These are phyloP conservation scores for Melitaea athalia DNA, from an alignment of 2,888 invertebrate species.

Conservation along the genomic window DNA sequence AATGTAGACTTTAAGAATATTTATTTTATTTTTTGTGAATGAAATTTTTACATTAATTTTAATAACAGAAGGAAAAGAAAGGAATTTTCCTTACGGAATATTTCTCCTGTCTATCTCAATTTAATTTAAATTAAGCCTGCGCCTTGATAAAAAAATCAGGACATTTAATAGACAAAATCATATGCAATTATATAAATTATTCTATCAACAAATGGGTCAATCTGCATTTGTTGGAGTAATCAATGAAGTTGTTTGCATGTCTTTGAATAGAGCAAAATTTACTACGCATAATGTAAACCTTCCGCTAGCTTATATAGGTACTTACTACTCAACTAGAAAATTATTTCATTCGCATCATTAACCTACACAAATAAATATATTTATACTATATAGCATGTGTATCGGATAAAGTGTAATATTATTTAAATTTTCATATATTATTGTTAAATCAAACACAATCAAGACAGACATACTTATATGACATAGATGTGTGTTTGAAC, in stretches of 20 bases:
- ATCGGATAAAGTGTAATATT: no score
- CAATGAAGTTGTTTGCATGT: conserved; percentile 64
- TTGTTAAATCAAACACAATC: no score
- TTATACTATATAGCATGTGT: not conserved
- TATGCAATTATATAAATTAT: conserved; percentile 43
- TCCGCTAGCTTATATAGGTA: not conserved
- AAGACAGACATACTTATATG: no score
- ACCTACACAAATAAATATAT: not conserved
- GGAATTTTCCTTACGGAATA: no score
- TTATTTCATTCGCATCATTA: not conserved
- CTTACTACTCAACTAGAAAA: not conserved
- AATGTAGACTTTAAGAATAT: no score
- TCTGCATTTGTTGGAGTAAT: conserved; percentile 47
- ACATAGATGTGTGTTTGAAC: no score
- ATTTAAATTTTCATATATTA: no score
- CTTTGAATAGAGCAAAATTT: conserved; percentile 47
- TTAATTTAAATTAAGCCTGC: conserved; percentile 1
- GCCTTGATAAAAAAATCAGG: conserved; percentile 20
- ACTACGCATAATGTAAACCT: conserved; percentile 4
- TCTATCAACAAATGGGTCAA: conserved; percentile 46
- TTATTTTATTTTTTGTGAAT: not conserved
- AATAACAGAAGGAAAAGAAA: no score
- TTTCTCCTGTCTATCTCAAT: not conserved
- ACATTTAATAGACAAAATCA: conserved; percentile 29
- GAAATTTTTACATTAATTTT: no score